Evolutionary conservation across 2,888 invertebrate genomes (phyloP), one percentile per base, ranked within the genome.

Genomic region (Morpho helenor): DNA sequence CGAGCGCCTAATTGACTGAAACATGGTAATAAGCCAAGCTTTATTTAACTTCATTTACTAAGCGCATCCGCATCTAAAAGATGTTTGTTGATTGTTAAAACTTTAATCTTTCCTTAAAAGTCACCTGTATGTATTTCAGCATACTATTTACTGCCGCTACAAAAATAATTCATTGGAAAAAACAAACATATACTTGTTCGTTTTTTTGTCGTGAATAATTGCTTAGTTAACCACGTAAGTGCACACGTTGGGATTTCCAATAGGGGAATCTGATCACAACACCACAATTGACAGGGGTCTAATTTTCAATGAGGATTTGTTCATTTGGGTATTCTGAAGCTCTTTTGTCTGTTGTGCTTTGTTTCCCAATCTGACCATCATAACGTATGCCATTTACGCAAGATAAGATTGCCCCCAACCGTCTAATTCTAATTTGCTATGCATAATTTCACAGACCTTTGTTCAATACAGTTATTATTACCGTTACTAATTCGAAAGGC

Each of bases 391-490:
- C 67, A 72, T 73, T 66, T 70, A 66, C 53, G 65, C 62, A 64
- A 66, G 68, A 75, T 75, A 74, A 75, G 69, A 65, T 67, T 68
- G 75, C 79, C 79, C 77, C 77, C 74, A 67, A 76, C 74, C 72
- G 77, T 74, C 67, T 72, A 74, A 73, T 73, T 68, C 77, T 69
- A 84, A 86, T 85, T 85, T 79, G 82, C 75, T 79, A 75, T 78
- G 73, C 77, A 77, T 81, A 83, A 86, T 82, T 75, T 77, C 78
- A 72, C 73, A 75, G 76, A 80, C 83, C 82, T 85, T 86, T 84
- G 78, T 82, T 72, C 76, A 77, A 82, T 82, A 74, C 76, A 79
- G 79, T 82, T 86, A 80, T 86, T 87, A 84, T 83, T 81, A 77
- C 80, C 82, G 82, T 71, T 74, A 79, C 76, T 74, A 82, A 83